A percentile compares a stretch with the other conserved stretches of the same genome.
Evolutionary conservation across 2,113 vertebrate genomes (phyloP).

Genomic region (Dromiciops gliroides): DNA sequence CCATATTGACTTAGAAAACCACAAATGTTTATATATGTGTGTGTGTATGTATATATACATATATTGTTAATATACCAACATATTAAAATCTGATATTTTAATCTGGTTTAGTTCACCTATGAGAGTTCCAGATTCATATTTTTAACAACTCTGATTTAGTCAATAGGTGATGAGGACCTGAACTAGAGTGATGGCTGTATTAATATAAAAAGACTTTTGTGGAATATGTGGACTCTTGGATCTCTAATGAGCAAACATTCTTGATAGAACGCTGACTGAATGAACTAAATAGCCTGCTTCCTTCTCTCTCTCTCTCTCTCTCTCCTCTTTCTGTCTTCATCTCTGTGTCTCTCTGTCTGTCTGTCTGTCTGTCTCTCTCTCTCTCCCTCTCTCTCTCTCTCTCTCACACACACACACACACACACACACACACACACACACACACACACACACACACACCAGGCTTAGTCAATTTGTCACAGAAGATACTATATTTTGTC

Average conservation of each 20-base stretch:
- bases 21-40: background rate
- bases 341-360: too few species aligned
- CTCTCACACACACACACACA: too few species aligned
- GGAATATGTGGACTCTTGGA: background rate
- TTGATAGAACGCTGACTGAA: background rate
- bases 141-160: background rate
- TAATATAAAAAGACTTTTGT: background rate
- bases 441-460: too few species aligned
- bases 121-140: background rate
- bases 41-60: background rate
- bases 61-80: background rate
- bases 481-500: background rate
- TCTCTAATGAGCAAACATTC: background rate
- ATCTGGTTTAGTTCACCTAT: background rate
- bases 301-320: background rate
- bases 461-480: background rate
- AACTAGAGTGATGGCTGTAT: background rate
- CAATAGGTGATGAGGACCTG: background rate
- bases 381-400: too few species aligned
- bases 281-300: background rate
- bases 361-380: too few species aligned
- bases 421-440: too few species aligned
- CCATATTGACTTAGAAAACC: background rate
- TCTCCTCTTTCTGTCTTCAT: too few species aligned
- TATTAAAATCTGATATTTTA: background rate